Percentiles rank a stretch among this genome's conserved stretches.
phyloP scores from a whole-genome alignment of 1,140 invertebrate genomes.

The Anadara kagoshimensis region DNA sequence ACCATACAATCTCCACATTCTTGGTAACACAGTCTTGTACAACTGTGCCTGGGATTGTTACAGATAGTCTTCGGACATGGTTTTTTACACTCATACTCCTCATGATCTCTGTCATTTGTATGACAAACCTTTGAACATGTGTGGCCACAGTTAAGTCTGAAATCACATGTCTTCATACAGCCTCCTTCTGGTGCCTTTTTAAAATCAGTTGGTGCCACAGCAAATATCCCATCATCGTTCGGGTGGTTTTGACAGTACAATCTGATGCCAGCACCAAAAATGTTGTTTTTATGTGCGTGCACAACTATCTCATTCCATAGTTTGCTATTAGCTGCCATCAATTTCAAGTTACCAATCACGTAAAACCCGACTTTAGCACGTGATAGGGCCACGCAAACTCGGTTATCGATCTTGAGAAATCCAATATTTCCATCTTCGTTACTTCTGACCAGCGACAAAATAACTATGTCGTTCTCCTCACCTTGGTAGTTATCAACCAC shows the following conservation, averaged over 20 bases:
- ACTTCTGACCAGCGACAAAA: conserved; percentile 88
- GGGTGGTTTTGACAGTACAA: conserved; percentile 75
- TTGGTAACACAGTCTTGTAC: conserved; percentile 52
- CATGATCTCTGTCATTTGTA: conserved; percentile 61
- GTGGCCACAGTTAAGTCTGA: conserved; percentile 70
- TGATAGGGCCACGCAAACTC: conserved; percentile 89
- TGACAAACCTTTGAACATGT: conserved; percentile 67
- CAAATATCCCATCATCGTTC: conserved; percentile 46
- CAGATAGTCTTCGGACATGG: conserved; percentile 56
- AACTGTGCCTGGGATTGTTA: conserved; percentile 51
- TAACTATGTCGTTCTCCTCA: conserved; percentile 88
- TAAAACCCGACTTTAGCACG: conserved; percentile 84
- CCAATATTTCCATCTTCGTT: conserved; percentile 80
- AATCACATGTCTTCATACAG: conserved; percentile 67
- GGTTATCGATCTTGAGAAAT: conserved; percentile 84
- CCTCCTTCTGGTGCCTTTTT: conserved; percentile 72
- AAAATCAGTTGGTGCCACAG: conserved; percentile 65
- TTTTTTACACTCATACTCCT: conserved; percentile 60
- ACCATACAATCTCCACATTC: conserved; percentile 56
- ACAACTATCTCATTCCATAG: conserved; percentile 72
- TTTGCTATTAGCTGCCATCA: conserved; percentile 71
- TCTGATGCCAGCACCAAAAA: conserved; percentile 56
- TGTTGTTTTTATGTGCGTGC: conserved; percentile 42
- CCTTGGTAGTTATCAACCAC: conserved; percentile 85
- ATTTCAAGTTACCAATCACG: conserved; percentile 81